A percentile compares a stretch with the other conserved stretches of the same genome.
These are phyloP conservation scores for Electrophaes corylata DNA, from an alignment of 2,888 invertebrate species.

Conservation along the genomic window DNA sequence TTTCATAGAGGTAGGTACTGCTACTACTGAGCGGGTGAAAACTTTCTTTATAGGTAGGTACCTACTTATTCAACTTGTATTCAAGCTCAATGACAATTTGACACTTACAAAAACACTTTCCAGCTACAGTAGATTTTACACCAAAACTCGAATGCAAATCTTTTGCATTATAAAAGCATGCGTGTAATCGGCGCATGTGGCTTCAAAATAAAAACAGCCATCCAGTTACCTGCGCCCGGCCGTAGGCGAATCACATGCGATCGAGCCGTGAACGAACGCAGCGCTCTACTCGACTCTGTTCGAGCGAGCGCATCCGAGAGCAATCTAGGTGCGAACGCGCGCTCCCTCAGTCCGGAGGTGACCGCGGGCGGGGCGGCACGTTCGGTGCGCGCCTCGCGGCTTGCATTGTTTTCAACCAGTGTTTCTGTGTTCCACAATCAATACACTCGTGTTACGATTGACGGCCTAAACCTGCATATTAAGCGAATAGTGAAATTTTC, in stretches of 20 bases:
- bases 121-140: too few relatives aligned
- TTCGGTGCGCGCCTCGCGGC: constrained; percentile 79
- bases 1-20: too few relatives aligned
- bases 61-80: too few relatives aligned
- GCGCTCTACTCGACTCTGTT: constrained; percentile 42
- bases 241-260: constrained; percentile 35
- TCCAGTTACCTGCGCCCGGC: constrained; percentile 51
- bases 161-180: constrained; percentile 21
- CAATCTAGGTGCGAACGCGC: constrained; percentile 34
- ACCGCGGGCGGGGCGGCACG: constrained; percentile 83
- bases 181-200: constrained; percentile 39
- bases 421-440: constrained; percentile 66
- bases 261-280: constrained; percentile 56
- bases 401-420: constrained; percentile 78
- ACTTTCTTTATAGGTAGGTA: too few relatives aligned
- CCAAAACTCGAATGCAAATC: constrained; percentile 24
- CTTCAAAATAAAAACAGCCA: constrained; percentile 67
- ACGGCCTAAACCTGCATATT: constrained; percentile 61
- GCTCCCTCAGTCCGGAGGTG: constrained; percentile 67
- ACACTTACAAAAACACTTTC: too few relatives aligned
- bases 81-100: too few relatives aligned
- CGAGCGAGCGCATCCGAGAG: constrained; percentile 63
- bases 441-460: constrained; percentile 66
- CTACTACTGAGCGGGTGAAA: too few relatives aligned
- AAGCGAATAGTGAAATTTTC: constrained; percentile 14